Evolutionary conservation across 2,113 vertebrate species (phyloP).

Genomic region (Arizona elegans): DNA sequence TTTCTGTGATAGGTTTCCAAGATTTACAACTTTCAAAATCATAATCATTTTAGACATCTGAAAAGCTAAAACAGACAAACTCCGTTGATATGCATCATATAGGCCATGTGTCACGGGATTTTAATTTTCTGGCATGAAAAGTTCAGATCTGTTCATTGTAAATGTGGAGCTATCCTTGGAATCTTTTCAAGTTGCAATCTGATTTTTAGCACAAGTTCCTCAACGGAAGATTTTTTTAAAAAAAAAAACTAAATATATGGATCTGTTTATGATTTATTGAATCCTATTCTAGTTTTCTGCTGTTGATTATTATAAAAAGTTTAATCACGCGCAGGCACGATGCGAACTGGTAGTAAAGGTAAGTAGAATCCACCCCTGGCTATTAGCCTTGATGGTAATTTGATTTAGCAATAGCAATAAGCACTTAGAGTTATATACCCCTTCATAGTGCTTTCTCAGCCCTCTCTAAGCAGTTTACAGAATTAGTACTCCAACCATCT

Average conservation of each 20-base stretch:
- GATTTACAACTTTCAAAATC: slow-evolving; percentile 37
- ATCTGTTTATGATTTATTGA: slow-evolving; percentile 74
- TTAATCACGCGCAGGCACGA: neutral
- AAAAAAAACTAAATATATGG: slow-evolving; percentile 66
- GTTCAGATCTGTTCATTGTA: slow-evolving; percentile 49
- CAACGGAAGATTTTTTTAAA: slow-evolving; percentile 72
- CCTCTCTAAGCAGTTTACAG: neutral
- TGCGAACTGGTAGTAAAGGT: too few relatives aligned
- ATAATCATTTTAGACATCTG: slow-evolving; percentile 34
- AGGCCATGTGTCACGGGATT: neutral
- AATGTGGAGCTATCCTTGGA: slow-evolving; percentile 57
- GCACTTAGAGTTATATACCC: too few relatives aligned
- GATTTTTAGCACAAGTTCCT: slow-evolving; percentile 67
- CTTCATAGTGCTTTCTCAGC: too few relatives aligned
- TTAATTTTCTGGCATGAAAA: slow-evolving; percentile 48
- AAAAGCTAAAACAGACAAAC: slow-evolving; percentile 11
- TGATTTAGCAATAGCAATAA: too few relatives aligned
- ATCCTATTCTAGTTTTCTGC: slow-evolving; percentile 63
- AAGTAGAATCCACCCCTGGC: neutral
- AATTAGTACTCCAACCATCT: neutral
- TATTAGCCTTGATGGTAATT: neutral
- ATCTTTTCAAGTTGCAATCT: slow-evolving; percentile 59
- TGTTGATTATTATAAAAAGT: slow-evolving; percentile 67
- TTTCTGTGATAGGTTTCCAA: neutral
- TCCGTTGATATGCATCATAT: neutral